Percentiles rank a stretch among this genome's conserved stretches.
Conservation (phyloP, 2,113 vertebrate genomes). For the Dolichotis patagonum region DNA sequence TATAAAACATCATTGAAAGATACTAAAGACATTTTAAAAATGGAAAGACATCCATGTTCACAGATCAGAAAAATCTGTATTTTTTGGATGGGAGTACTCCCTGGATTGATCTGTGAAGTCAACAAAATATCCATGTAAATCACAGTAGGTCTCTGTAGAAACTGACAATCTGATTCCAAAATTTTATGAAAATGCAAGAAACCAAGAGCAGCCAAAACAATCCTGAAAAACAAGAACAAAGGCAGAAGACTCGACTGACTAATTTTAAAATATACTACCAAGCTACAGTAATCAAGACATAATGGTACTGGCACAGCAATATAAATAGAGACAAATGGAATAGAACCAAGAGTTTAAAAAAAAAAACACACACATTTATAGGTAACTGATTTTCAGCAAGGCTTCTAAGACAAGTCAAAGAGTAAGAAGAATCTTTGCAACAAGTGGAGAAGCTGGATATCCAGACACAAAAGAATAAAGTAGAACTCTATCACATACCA, state of each 20-base stretch:
- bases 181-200: neutral
- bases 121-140: neutral
- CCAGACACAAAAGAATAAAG: neutral
- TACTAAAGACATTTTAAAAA: neutral
- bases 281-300: neutral
- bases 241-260: neutral
- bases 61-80: neutral
- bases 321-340: neutral
- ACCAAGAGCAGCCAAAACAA: constrained; percentile 27
- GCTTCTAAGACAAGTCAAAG: neutral
- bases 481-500: neutral
- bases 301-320: neutral
- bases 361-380: neutral
- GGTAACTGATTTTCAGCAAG: constrained; percentile 30
- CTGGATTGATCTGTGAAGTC: neutral
- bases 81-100: neutral
- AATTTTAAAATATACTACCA: constrained; percentile 34
- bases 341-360: neutral
- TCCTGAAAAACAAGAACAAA: constrained; percentile 18
- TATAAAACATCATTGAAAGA: constrained; percentile 21
- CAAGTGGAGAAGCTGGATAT: neutral
- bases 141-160: constrained; percentile 20
- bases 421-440: constrained; percentile 2
- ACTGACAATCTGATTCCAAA: neutral
- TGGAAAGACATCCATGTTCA: neutral